These are phyloP conservation scores for Latrodectus hesperus DNA, from an alignment of 2,888 invertebrate species.

Conservation along the genomic window DNA sequence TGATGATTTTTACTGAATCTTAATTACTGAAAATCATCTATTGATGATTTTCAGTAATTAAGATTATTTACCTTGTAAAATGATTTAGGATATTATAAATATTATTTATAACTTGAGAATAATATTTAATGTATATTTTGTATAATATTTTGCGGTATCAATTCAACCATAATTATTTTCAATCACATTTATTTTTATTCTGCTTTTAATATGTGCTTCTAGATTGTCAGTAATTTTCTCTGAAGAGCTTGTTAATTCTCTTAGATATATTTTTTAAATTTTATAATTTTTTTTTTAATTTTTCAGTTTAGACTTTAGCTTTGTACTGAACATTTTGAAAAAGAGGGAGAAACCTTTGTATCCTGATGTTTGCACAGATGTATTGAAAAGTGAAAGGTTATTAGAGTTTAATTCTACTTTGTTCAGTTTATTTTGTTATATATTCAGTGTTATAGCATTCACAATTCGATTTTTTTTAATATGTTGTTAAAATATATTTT, in stretches of 20 bases:
- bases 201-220: background rate
- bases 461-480: no score
- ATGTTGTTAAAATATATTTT: no score
- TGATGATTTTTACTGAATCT: background rate
- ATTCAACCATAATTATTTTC: background rate
- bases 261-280: background rate
- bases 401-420: no score
- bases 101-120: no score
- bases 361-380: slow-evolving; percentile 34
- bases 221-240: background rate
- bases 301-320: slow-evolving; percentile 38
- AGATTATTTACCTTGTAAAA: no score
- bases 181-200: background rate
- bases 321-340: slow-evolving; percentile 33
- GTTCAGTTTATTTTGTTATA: no score
- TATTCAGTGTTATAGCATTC: no score
- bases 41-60: background rate
- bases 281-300: background rate
- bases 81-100: no score
- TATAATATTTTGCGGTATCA: background rate
- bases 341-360: slow-evolving; percentile 19
- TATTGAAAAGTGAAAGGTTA: slow-evolving; percentile 40
- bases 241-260: background rate
- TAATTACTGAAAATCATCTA: background rate
- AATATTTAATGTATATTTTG: background rate